Base-by-base conservation (phyloP, 1,140 invertebrate genomes). In the Sitophilus oryzae region DNA sequence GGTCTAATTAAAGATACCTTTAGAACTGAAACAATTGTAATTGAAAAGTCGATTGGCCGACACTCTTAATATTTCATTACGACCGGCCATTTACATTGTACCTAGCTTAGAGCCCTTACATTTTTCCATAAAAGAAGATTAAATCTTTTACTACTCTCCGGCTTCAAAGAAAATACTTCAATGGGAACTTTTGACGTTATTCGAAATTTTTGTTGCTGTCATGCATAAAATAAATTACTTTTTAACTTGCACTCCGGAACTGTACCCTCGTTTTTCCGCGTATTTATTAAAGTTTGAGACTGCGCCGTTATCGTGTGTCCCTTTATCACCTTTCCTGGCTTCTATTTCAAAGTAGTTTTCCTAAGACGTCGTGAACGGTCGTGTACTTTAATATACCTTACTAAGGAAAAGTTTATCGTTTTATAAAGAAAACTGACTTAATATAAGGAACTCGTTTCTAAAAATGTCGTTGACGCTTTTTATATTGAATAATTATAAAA, bases 151-250 rank as follows among this genome's bases (percentile, higher is more conserved):
- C 35, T 46, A 37, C 38, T 52, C 25, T 40, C 35, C n/a, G 15
- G 42, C 42, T 25, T 59, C 52, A 59, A 59, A 51, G 52, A 35
- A 37, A 54, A 43, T 50, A 59, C 58, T 42, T 59, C 52, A 59
- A 56, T 56, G 34, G 20, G 46, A 45, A 36, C 42, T 15, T n/a
- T 49, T 22, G 38, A 49, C 53, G 36, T 56, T 56, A 56, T 56
- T 49, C 53, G 50, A 56, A 56, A 49, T 42, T 56, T 56, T 44
- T 35, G 51, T 52, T 49, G 53, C 45, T 56, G 53, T 56, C 53
- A 56, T 56, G 53, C 53, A 56, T 50, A 42, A 56, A 56, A 56
- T 56, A 56, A 56, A 56, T 56, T 56, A 49, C 45, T 41, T 49
- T n/a, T 41, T 50, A 53, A 53, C 52, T 46, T 51, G 43, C 52